Conservation (phyloP, 2,113 vertebrate genomes). For the Chascanopsetta lugubris region DNA sequence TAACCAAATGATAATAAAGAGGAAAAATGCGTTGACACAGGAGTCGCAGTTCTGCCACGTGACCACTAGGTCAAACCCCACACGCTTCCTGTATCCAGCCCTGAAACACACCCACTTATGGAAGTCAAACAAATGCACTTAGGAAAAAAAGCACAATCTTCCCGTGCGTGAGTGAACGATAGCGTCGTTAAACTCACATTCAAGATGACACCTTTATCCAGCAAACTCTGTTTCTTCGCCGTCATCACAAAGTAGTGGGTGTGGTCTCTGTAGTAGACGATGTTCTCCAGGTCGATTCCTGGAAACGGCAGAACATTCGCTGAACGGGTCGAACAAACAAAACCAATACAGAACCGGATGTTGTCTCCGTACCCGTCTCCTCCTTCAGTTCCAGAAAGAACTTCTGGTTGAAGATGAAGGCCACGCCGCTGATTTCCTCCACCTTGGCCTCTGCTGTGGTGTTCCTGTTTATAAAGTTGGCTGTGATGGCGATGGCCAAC, state of each 20-base stretch:
- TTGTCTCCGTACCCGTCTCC: conserved; percentile 85
- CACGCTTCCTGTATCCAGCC: too few species aligned
- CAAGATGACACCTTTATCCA: conserved; percentile 96
- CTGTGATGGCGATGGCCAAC: conserved; percentile 96
- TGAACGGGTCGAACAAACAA: not conserved
- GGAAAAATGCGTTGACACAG: too few species aligned
- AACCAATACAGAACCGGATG: too few species aligned
- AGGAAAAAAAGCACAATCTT: too few species aligned
- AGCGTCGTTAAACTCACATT: conserved; percentile 74
- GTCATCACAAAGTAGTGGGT: conserved; percentile 99
- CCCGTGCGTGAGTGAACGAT: not conserved
- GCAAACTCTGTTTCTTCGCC: conserved; percentile 94
- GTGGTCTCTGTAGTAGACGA: conserved; percentile 97
- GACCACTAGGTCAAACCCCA: too few species aligned
- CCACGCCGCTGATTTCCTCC: conserved; percentile 97
- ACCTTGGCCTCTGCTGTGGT: conserved; percentile 97
- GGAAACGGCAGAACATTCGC: conserved; percentile 40
- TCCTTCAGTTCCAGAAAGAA: conserved; percentile 98
- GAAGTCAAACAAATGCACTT: too few species aligned
- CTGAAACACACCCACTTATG: too few species aligned
- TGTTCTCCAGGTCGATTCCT: conserved; percentile 98
- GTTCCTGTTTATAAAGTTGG: conserved; percentile 98
- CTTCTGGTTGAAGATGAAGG: conserved; percentile 99
- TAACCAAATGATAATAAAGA: too few species aligned
- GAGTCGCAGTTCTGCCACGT: too few species aligned